Conservation (phyloP, 2,113 vertebrate genomes). For the Columbina picui region DNA sequence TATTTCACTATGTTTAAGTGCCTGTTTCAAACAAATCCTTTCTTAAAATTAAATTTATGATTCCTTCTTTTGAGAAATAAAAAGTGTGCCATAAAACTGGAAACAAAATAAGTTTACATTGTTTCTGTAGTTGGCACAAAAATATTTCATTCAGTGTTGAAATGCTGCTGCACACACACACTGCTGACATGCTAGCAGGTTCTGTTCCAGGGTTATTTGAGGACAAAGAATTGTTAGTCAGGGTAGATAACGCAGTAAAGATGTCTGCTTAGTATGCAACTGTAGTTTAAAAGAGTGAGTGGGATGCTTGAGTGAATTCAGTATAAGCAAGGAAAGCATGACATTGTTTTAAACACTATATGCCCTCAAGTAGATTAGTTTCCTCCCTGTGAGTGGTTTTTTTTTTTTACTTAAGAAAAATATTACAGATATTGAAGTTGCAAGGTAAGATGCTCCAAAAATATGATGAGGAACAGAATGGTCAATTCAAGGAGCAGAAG, state of each 20-base stretch:
- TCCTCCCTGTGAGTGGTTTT: not conserved
- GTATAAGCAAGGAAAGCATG: not conserved
- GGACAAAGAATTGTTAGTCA: constrained; percentile 31
- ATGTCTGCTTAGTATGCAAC: constrained; percentile 52
- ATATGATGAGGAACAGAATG: not conserved
- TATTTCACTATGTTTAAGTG: not conserved
- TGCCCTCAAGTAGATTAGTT: constrained; percentile 3
- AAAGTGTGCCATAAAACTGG: not conserved
- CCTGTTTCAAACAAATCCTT: not conserved
- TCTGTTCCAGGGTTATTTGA: constrained; percentile 54
- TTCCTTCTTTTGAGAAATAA: not conserved
- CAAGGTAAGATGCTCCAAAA: not conserved
- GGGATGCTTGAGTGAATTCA: constrained; percentile 33
- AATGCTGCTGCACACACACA: not conserved
- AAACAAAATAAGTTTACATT: not conserved
- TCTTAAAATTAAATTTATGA: not conserved
- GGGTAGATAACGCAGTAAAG: not conserved
- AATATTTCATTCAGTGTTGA: not conserved
- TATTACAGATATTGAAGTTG: not conserved
- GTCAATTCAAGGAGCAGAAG: not conserved
- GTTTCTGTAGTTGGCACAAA: not conserved
- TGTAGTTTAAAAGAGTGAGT: constrained; percentile 34
- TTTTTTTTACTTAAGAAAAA: not conserved
- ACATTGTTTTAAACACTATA: not conserved
- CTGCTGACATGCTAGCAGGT: not conserved